Evolutionary conservation across 2,113 vertebrate species (phyloP), one percentile per base, ranked within the genome.

Genomic region (Ibidorhyncha struthersii): DNA sequence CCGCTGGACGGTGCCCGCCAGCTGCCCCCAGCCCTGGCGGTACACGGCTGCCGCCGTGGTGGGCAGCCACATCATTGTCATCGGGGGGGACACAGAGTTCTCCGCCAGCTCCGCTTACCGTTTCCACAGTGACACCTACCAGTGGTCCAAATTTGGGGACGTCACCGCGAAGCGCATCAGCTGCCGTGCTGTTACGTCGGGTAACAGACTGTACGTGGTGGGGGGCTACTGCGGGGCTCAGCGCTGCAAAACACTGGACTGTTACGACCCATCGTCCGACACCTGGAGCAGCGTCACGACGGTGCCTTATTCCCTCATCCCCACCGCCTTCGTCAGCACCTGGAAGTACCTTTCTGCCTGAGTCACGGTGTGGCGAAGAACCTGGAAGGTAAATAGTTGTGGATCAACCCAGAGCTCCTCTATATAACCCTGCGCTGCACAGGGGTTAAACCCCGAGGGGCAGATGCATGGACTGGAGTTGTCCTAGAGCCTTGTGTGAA

Each of bases 211-310:
- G 18, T 99, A 98, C 12, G 98, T 99, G 82, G 98, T 99, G 26
- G 98, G 98, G n/a, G 98, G 98, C 10, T 99, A 99, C 97, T 98
- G 98, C 4, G 98, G 98, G 58, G 98, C 98, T 21, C 98, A 98
- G 96, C 98, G 98, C 27, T 98, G 98, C 97, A 99, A 99, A 63
- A 99, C 98, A 3, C 58, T 99, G 94, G 98, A 99, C 98, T 99
- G 98, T 74, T 99, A 99, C 11, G 98, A 99, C 52, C 98, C 98
- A 0, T 98, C 98, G 0, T 87, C 98, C 3, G 98, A 99, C 26
- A 98, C 95, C 14, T 99, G 98, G 98, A 98, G 98, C 96, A 99
- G 98, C 45, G 90, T 99, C 83, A 99, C 98, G 21, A 98, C 98
- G 0, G 98, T 99, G 73, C 98, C 98, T 0, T 99, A 99, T 21